Evolutionary conservation across 2,797 vertebrate genomes (phyloP).

Genomic region (Podarcis siculus): DNA sequence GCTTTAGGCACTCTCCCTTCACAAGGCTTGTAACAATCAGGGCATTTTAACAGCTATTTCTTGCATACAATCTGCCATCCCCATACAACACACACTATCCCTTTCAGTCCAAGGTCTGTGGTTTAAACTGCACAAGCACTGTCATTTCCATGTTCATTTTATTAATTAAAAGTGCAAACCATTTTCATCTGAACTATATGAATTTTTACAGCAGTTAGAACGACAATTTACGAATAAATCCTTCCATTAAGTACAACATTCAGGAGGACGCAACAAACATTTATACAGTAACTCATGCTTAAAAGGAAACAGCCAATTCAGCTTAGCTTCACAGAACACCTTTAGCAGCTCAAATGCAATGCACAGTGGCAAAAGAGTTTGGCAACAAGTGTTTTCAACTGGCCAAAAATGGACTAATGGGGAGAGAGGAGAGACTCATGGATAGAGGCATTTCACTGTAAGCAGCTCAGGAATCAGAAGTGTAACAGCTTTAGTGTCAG

Average conservation of each 20-base stretch:
- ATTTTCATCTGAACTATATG: conserved; percentile 64
- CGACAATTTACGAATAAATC: conserved; percentile 34
- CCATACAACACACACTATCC: not conserved
- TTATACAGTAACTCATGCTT: conserved; percentile 62
- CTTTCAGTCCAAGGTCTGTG: not conserved
- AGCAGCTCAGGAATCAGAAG: not conserved
- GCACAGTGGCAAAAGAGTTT: conserved; percentile 47
- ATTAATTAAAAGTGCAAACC: conserved; percentile 82
- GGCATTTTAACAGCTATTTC: not conserved
- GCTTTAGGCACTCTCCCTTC: not conserved
- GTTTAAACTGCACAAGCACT: not conserved
- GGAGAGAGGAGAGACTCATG: not conserved
- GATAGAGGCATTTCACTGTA: not conserved
- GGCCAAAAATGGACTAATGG: not conserved
- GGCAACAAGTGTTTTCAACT: conserved; percentile 46
- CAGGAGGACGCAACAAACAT: conserved; percentile 8
- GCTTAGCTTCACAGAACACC: conserved; percentile 53
- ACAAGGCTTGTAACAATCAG: not conserved
- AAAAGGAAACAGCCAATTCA: conserved; percentile 47
- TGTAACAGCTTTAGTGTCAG: not conserved
- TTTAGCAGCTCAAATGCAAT: conserved; percentile 70
- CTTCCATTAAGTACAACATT: conserved; percentile 41
- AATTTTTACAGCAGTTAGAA: conserved; percentile 62
- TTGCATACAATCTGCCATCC: not conserved
- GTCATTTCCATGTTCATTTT: conserved; percentile 76